Base-by-base conservation (phyloP, 2,888 invertebrate genomes). In the Cyrtodaria siliqua region DNA sequence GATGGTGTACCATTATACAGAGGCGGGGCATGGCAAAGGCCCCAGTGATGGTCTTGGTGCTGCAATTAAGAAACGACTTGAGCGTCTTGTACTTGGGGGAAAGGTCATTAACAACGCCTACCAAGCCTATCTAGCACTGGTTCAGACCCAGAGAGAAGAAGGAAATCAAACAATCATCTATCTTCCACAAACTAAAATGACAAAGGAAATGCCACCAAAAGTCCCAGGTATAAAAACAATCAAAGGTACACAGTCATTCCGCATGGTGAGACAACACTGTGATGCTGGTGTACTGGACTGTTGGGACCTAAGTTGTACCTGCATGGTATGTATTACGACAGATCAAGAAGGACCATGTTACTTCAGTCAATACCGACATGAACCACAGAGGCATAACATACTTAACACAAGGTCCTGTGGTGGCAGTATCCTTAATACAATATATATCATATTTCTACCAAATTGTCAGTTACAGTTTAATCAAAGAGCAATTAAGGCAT, bases 21-120 rank as follows among this genome's bases (percentile, higher is more conserved):
- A 60, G 27, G 12, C 66, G 23, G 66, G 73, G 1, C 73, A 67
- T 61, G 73, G 73, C 4, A 73, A 66, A 26, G 73, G 61, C 12
- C 66, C 73, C 1, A 55, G 59, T 53, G 61, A 61, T 40, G 66
- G 73, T 14, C 12, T 73, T 9, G 66, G 72, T 14, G 72, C 72
- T 42, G 72, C 29, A 33, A 55, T 59, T 2, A 72, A 72, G 40
- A 53, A 42, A 16, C 50, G 44, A 52, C n/a, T 72, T 16, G 44
- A 64, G 23, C 40, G 60, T 27, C 29, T 72, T 20, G 66, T 66
- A 33, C 44, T 72, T 6, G 64, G 57, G 8, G 72, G 72, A 0
- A 72, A 66, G 18, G 53, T 72, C 1, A 66, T 72, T n/a, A 72
- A 72, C 26, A 66, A 72, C 47, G 72, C 72, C 12, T 72, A 72